phyloP scores from a whole-genome alignment of 2,797 vertebrate genomes.

The Ctenochaetus hawaiiensis region DNA sequence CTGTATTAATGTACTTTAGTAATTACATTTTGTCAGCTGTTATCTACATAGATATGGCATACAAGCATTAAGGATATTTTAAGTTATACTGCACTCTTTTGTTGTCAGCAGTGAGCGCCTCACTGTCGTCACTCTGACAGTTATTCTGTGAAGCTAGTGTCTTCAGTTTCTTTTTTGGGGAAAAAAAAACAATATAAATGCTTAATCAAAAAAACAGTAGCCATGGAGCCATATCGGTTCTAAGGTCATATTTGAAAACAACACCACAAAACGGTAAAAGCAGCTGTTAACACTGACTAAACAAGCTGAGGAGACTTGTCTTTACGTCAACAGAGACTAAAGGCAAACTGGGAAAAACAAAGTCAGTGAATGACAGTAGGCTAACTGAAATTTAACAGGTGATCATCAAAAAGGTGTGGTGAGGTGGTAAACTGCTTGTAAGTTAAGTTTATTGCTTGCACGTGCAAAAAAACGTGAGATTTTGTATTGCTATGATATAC shows the following conservation, averaged over 20 bases:
- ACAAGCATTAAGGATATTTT: no score
- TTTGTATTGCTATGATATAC: background rate
- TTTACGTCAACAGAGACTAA: background rate
- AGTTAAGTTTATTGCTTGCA: background rate
- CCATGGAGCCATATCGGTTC: constrained; percentile 18
- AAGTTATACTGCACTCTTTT: background rate
- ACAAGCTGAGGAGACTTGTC: constrained; percentile 7
- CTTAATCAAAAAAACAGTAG: background rate
- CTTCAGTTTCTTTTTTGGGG: background rate
- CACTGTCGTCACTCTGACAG: background rate
- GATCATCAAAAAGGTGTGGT: constrained; percentile 7
- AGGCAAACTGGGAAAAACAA: background rate
- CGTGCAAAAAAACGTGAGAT: background rate
- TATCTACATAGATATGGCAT: no score
- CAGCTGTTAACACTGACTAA: constrained; percentile 7
- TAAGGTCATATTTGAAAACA: constrained; percentile 24
- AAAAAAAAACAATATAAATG: constrained; percentile 4
- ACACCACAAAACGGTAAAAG: background rate
- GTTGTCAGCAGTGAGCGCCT: background rate
- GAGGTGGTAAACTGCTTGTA: background rate
- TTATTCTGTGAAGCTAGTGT: background rate
- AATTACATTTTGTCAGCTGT: background rate
- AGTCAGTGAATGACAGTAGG: background rate
- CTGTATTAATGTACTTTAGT: background rate
- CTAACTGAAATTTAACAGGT: constrained; percentile 21